Base-by-base conservation (phyloP, 1,140 invertebrate species). In the Apis laboriosa region DNA sequence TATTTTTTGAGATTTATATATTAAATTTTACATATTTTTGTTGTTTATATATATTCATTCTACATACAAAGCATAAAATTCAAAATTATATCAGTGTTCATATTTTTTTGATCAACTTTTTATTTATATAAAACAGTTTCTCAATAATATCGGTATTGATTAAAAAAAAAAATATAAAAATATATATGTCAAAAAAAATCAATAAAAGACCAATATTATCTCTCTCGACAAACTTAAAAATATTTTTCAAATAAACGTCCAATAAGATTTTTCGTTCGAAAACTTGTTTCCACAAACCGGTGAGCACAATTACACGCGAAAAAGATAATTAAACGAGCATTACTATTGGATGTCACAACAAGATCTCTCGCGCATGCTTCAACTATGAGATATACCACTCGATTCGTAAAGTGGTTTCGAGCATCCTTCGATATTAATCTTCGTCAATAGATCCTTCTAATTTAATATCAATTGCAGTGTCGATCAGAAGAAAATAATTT, bases 401-500 rank as follows among this genome's bases (percentile, higher is more conserved):
- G 15, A 24, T 5, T 51, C 43, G 13, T 15, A 21, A 51, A n/a
- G 13, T 17, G 49, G 17, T 3, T 53, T n/a, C 12, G 70, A 68
- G 70, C 17, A 72, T 72, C 24, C 24, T 53, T 53, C 51, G 17
- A 28, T 72, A 72, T 72, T 55, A 72, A 72, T 72, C 70, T 28
- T 55, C 51, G 70, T 72, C 51, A 11, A 70, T 70, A 70, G 49
- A 55, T 71, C 49, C 17, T 66, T 49, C 11, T 49, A 43, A 43
- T 43, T 43, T 43, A 43, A 43, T 43, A 43, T 43, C 24, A 56
- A 56, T 72, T 12, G 53, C 24, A 43, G 34, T 7, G 34, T 43
- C 34, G 34, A 43, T 43, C 34, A 7, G 34, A 43, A 21, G 28
- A 72, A n/a, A 49, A 43, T 19, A 49, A 68, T 68, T 67, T 19